Evolutionary conservation across 1,140 invertebrate species (phyloP), one percentile per base, ranked within the genome.

Genomic region (Portunus trituberculatus): DNA sequence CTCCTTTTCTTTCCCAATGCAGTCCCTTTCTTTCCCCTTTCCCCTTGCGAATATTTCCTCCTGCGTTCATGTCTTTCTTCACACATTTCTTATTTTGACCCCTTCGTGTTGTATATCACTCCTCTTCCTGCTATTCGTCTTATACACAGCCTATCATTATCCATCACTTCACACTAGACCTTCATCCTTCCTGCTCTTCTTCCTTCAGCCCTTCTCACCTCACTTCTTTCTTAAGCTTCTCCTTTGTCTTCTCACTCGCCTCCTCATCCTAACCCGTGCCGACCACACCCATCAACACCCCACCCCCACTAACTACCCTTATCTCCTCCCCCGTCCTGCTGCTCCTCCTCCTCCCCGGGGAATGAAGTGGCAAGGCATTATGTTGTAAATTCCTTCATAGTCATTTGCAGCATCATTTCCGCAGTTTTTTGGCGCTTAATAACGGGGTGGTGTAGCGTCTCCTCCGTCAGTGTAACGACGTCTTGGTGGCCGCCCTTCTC

Each of bases 321-420:
- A 59, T 59, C 52, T 12, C 52, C 52, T 12, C 52, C 52, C 52
- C 52, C 10, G 10, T 59, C 52, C 52, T 59, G 52, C 48, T 14
- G 48, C 39, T 39, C 39, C 39, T 39, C 39, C 52, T 59, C 67
- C 67, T n/a, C 20, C 67, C n/a, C 67, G 6, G 20, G 25, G 67
- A 76, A 76, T 76, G 67, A 76, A n/a, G 67, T n/a, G 25, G 67
- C 67, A 20, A 76, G 67, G 67, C 8, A 76, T 76, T 76, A 25
- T 76, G 67, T 76, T 76, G 67, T n/a, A 76, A 76, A 76, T n/a
- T 76, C 67, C 67, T 76, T 76, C 67, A 59, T 10, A 25, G 67
- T 76, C 67, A 76, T 76, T 76, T 76, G 67, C 67, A n/a, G 67
- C 67, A 76, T 76, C 67, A 76, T 76, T 76, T 76, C 67, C 67